phyloP scores from a whole-genome alignment of 2,797 vertebrate species.

The Pelodytes ibericus region DNA sequence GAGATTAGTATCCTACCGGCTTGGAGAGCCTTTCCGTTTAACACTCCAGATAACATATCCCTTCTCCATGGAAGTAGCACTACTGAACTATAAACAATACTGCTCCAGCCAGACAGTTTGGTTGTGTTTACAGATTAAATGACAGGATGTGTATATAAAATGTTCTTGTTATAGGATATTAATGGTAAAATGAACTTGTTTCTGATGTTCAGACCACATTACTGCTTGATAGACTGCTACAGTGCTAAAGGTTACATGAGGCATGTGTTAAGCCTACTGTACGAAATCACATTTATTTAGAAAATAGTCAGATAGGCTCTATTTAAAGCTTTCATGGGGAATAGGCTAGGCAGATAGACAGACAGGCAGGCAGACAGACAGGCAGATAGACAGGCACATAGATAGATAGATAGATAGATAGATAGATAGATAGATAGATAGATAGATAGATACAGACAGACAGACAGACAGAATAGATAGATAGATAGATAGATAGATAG shows the following conservation, averaged over 20 bases:
- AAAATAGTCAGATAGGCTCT: slow-evolving; percentile 67
- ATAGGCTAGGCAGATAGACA: too few relatives aligned
- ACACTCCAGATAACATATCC: slow-evolving; percentile 65
- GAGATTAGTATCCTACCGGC: slow-evolving; percentile 56
- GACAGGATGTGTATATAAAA: slow-evolving; percentile 80
- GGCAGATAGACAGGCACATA: too few relatives aligned
- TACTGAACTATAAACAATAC: slow-evolving; percentile 72
- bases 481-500: too few relatives aligned
- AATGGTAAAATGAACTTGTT: slow-evolving; percentile 75
- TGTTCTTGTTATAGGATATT: slow-evolving; percentile 74
- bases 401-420: too few relatives aligned
- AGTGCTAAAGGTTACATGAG: slow-evolving; percentile 71
- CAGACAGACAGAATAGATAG: too few relatives aligned
- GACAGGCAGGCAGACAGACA: too few relatives aligned
- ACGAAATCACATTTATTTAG: slow-evolving; percentile 73
- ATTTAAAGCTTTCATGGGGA: background rate
- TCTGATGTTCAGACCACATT: slow-evolving; percentile 76
- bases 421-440: too few relatives aligned
- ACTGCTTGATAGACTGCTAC: slow-evolving; percentile 74
- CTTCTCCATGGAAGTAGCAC: slow-evolving; percentile 70
- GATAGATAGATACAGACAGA: too few relatives aligned
- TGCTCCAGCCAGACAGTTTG: slow-evolving; percentile 69
- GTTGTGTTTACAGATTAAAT: slow-evolving; percentile 79
- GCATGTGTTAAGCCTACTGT: slow-evolving; percentile 68
- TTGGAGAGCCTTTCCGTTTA: slow-evolving; percentile 63